Base-by-base conservation (phyloP, 2,888 invertebrate species). In the Phymatocera aterrima region DNA sequence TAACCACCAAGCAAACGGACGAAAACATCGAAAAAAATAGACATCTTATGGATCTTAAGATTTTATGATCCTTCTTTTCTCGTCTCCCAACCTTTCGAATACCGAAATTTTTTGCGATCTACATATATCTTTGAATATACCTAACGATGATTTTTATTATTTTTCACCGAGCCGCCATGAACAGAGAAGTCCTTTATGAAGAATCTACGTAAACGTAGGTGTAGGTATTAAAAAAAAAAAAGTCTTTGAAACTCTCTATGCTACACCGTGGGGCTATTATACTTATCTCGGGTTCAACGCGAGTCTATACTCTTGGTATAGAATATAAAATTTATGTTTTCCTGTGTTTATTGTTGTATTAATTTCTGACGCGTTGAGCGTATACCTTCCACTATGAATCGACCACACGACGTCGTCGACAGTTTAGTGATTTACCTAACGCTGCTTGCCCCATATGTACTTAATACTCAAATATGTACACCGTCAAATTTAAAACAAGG, bases 261-360 rank as follows among this genome's bases (percentile, higher is more conserved):
- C n/a, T n/a, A n/a, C n/a, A 57, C 57, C 57, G n/a, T n/a, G 10
- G 57, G 57, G 4, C 28, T 57, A 57, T 57, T 57, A n/a, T n/a
- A 57, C 28, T 57, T 57, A 57, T 57, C 57, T 57, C 28, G 57
- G 57, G 57, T 57, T 57, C 3, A 28, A 3, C 57, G 57, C 57
- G 28, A 24, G 40, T 40, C 15, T 10, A 5, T 3, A 15, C 54
- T 54, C 10, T 15, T 24, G 6, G 18, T 72, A 28, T 43, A 72
- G 72, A 21, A 75, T 74, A 31, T 61, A 61, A 78, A 74, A 78
- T 78, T 72, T 78, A 78, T 78, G 61, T 46, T 72, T 78, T 78
- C 74, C 74, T 78, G 72, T 74, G 78, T 78, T 78, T 74, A 57
- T 78, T 78, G 78, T 74, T 78, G n/a, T n/a, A 34, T 77, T 72